Evolutionary conservation across 2,797 vertebrate species (phyloP).

Genomic region (Falco concolor): DNA sequence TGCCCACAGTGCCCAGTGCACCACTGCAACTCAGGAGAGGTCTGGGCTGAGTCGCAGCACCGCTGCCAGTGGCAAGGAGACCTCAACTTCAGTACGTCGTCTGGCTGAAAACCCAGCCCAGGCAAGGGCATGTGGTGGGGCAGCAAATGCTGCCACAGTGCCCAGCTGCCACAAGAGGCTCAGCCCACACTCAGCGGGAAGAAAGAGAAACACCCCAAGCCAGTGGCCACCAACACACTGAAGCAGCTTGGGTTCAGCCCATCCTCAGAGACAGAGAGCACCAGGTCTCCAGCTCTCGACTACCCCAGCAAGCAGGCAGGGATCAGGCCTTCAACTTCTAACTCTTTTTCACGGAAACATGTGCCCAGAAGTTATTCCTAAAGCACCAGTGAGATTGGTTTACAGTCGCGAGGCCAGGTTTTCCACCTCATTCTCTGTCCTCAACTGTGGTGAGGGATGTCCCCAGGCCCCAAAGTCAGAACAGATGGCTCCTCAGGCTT

Average conservation of each 20-base stretch:
- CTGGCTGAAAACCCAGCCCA: background rate
- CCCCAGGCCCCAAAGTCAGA: background rate
- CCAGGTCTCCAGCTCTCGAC: background rate
- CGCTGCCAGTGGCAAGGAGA: background rate
- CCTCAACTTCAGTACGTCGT: background rate
- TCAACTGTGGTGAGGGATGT: background rate
- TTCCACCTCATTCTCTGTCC: background rate
- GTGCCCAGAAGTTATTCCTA: background rate
- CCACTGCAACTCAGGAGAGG: background rate
- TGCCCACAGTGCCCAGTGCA: background rate
- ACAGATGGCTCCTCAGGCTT: background rate
- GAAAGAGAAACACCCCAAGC: background rate
- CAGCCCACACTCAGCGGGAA: background rate
- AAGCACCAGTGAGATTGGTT: background rate
- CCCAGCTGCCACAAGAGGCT: background rate
- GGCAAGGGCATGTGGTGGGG: too few relatives aligned
- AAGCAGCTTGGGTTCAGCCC: background rate
- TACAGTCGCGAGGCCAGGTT: background rate
- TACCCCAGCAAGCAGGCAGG: background rate
- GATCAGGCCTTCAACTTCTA: background rate
- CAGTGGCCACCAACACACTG: fast-evolving
- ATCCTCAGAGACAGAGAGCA: background rate
- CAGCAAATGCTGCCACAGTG: too few relatives aligned
- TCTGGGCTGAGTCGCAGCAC: background rate
- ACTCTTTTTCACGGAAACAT: background rate